Evolutionary conservation across 2,113 vertebrate species (phyloP).

Genomic region (Chionomys nivalis): DNA sequence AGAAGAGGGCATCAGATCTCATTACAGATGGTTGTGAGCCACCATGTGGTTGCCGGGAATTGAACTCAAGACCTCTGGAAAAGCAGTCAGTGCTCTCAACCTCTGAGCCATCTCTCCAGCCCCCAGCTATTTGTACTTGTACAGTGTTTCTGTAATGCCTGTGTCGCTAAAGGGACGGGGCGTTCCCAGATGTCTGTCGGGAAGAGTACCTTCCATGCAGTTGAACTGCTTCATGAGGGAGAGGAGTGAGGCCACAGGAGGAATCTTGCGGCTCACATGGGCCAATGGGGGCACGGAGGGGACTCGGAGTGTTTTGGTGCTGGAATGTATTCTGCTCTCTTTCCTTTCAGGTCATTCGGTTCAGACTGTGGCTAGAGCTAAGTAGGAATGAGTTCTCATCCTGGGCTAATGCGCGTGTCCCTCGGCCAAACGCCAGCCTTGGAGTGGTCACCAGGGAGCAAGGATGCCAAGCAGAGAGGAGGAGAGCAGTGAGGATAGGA

Average conservation of each 20-base stretch:
- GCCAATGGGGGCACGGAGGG: neutral
- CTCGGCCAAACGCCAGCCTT: neutral
- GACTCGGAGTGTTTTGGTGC: neutral
- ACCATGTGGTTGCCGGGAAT: too few species aligned
- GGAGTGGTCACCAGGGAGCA: neutral
- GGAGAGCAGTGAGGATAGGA: neutral
- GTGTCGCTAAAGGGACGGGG: neutral
- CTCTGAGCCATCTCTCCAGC: too few species aligned
- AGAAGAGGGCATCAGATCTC: too few species aligned
- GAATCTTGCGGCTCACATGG: neutral
- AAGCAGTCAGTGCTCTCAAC: too few species aligned
- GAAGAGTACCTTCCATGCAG: neutral
- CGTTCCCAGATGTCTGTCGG: neutral
- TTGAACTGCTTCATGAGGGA: neutral
- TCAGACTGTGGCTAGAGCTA: neutral
- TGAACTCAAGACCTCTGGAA: too few species aligned
- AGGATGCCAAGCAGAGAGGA: neutral
- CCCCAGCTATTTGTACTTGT: neutral
- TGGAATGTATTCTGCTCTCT: too few species aligned
- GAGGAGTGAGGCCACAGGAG: neutral
- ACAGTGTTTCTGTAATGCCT: neutral
- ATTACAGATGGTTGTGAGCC: too few species aligned
- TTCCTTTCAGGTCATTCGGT: neutral
- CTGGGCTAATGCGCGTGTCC: neutral
- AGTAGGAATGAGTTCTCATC: neutral